Percentiles rank a stretch among this genome's conserved stretches.
These are phyloP conservation scores for Steinernema scapterisci DNA, from an alignment of 2,888 invertebrate genomes.

Conservation along the genomic window DNA sequence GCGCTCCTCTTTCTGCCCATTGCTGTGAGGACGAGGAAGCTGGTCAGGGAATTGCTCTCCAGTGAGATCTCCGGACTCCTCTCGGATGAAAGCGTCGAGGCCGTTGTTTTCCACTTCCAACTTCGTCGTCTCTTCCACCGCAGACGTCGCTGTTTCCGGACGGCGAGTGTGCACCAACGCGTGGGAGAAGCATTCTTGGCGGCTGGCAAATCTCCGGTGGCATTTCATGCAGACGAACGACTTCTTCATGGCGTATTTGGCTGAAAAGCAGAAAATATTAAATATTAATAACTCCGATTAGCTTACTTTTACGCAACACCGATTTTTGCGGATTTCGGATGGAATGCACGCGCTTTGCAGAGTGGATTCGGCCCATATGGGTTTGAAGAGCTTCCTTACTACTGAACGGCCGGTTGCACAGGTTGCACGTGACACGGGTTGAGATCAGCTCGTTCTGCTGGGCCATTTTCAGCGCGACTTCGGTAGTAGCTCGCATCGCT, in stretches of 20 bases:
- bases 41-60: conserved; percentile 30
- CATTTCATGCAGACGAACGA: conserved; percentile 39
- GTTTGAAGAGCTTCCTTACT: not conserved
- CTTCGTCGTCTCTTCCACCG: not conserved
- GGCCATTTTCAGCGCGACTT: conserved; percentile 57
- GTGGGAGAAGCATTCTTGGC: conserved; percentile 36
- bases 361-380: not conserved
- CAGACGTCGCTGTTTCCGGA: not conserved
- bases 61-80: conserved; percentile 23
- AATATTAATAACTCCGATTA: not conserved
- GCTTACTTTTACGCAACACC: not conserved
- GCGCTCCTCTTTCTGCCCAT: conserved; percentile 47
- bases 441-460: conserved; percentile 43
- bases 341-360: not conserved
- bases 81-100: conserved; percentile 35
- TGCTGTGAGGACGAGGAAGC: conserved; percentile 10
- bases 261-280: not conserved
- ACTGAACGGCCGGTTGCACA: conserved; percentile 9
- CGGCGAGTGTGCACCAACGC: conserved; percentile 34
- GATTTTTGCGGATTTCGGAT: conserved; percentile 9
- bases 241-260: conserved; percentile 15
- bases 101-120: conserved; percentile 25
- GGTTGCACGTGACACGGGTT: not conserved
- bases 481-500: conserved; percentile 51
- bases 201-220: conserved; percentile 36